phyloP scores from a whole-genome alignment of 64 coral and sea anemone genomes.

The Trachythela sp. region DNA sequence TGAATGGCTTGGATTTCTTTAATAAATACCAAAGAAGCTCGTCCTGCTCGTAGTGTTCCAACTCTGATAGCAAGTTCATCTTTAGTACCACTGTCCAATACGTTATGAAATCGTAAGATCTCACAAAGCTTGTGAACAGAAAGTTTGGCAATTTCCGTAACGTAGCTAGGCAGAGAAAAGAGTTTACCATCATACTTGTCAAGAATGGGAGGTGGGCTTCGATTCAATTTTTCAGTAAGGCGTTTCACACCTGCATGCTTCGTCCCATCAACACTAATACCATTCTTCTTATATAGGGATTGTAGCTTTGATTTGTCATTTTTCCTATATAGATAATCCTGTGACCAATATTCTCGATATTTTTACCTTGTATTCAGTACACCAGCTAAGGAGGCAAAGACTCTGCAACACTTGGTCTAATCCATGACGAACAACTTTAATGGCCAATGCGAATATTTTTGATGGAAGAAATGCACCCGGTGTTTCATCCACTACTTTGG shows the following conservation, averaged over 20 bases:
- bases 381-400: conserved; percentile 22
- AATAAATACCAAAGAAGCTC: conserved; percentile 21
- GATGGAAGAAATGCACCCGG: conserved; percentile 47
- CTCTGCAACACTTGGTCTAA: not conserved
- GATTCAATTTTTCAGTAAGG: not conserved
- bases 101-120: conserved; percentile 47
- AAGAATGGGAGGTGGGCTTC: not conserved
- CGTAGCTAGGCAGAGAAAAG: no score
- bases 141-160: no score
- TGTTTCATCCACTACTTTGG: conserved; percentile 11
- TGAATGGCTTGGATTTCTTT: conserved; percentile 22
- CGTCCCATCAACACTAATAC: conserved; percentile 23
- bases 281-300: conserved; percentile 19
- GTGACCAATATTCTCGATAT: conserved; percentile 37
- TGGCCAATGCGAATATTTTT: conserved; percentile 34
- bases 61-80: conserved; percentile 40
- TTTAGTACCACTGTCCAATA: conserved; percentile 44
- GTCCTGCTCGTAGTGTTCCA: conserved; percentile 28
- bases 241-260: conserved; percentile 33
- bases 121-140: not conserved
- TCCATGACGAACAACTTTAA: conserved; percentile 39
- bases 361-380: conserved; percentile 24
- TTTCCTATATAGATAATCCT: conserved; percentile 34
- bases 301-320: conserved; percentile 31
- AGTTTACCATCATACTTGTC: not conserved